Conservation (phyloP, 2,888 invertebrate species). For the Drosophila kuntzei region DNA sequence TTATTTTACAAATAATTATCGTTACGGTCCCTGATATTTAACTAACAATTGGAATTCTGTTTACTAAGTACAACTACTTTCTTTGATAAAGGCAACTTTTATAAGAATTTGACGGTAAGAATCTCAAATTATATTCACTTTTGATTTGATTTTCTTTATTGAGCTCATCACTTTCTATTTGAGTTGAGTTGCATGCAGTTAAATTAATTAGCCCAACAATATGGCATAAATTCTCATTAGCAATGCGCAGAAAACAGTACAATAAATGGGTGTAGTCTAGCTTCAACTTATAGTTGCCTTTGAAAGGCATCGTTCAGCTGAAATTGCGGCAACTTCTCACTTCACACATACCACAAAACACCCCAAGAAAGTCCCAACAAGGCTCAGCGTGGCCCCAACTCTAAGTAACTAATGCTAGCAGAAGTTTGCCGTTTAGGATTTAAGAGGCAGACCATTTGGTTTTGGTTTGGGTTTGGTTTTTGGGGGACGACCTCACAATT, state of each 20-base stretch:
- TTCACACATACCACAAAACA: slow-evolving; percentile 9
- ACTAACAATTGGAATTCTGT: neutral
- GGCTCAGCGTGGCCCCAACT: slow-evolving; percentile 3
- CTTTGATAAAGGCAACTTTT: neutral
- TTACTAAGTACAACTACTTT: neutral
- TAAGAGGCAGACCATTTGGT: neutral
- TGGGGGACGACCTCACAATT: slow-evolving; percentile 38
- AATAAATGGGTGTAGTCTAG: slow-evolving; percentile 45
- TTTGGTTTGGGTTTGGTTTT: neutral
- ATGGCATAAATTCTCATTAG: slow-evolving; percentile 67
- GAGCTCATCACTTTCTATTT: slow-evolving; percentile 18
- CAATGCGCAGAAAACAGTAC: slow-evolving; percentile 19
- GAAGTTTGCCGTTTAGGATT: slow-evolving; percentile 22
- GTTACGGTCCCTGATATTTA: too few relatives aligned
- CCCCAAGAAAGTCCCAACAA: neutral
- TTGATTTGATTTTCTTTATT: slow-evolving; percentile 14
- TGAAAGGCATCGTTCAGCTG: slow-evolving; percentile 3
- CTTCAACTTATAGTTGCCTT: neutral
- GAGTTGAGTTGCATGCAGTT: slow-evolving; percentile 7
- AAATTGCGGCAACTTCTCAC: slow-evolving; percentile 1
- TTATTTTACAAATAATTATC: too few relatives aligned
- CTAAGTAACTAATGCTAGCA: slow-evolving; percentile 15
- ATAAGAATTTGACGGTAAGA: neutral
- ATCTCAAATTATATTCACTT: slow-evolving; percentile 4
- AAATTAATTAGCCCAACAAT: slow-evolving; percentile 37